These are phyloP conservation scores for Pararge aegeria DNA, from an alignment of 1,140 invertebrate species.

Conservation along the genomic window DNA sequence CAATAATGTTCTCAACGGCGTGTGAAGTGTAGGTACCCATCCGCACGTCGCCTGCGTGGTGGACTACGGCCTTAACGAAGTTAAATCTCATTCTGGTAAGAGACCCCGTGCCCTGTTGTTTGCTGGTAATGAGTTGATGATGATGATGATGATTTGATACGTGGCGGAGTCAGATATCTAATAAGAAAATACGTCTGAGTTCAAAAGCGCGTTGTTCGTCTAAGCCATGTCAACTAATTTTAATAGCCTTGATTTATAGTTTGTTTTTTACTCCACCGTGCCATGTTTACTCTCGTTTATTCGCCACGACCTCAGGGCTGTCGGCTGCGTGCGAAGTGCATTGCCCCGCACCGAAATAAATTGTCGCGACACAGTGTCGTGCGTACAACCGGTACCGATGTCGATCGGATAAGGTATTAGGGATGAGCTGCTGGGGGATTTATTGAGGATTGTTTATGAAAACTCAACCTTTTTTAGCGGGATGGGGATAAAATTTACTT, in stretches of 20 bases:
- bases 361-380: conserved; percentile 62
- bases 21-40: too few species aligned
- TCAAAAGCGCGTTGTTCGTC: conserved; percentile 8
- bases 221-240: conserved; percentile 37
- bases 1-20: too few species aligned
- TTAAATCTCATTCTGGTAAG: too few species aligned
- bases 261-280: conserved; percentile 40
- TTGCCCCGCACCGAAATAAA: conserved; percentile 76
- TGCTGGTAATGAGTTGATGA: too few species aligned
- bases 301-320: conserved; percentile 62
- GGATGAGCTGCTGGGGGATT: conserved; percentile 27
- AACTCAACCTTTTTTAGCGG: neutral
- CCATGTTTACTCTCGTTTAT: conserved; percentile 55
- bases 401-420: conserved; percentile 37
- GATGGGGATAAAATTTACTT: too few species aligned
- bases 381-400: conserved; percentile 65
- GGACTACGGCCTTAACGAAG: too few species aligned
- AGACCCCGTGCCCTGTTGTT: too few species aligned
- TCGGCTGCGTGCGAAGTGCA: conserved; percentile 65
- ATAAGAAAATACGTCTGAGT: too few species aligned
- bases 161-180: too few species aligned
- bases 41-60: too few species aligned
- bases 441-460: neutral
- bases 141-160: too few species aligned
- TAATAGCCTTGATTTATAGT: conserved; percentile 56